These are phyloP conservation scores for Psix sp. DNA, from an alignment of 1,140 invertebrate species.

Conservation along the genomic window DNA sequence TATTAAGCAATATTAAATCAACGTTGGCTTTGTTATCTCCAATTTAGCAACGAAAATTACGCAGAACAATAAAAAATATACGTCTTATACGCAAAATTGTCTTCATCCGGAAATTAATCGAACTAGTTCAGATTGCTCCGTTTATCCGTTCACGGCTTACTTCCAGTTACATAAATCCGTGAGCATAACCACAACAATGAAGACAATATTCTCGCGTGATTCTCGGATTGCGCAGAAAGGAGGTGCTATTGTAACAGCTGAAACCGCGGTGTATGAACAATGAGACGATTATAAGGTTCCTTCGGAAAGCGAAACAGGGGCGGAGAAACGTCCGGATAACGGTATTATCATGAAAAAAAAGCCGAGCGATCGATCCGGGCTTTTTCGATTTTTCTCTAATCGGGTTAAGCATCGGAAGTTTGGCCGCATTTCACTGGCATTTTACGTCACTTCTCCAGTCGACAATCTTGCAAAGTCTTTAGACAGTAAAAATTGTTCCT, in stretches of 20 bases:
- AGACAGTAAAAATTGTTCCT: conserved; percentile 52
- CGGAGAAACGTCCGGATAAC: background rate
- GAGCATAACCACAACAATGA: conserved; percentile 30
- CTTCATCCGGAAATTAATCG: conserved; percentile 32
- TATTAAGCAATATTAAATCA: too few species aligned
- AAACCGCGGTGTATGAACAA: conserved; percentile 28
- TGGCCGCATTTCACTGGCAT: conserved; percentile 21
- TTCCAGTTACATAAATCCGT: conserved; percentile 44
- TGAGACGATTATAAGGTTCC: conserved; percentile 16
- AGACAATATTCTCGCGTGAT: conserved; percentile 34
- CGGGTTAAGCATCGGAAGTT: conserved; percentile 33
- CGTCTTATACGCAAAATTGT: too few species aligned
- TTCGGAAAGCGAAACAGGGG: conserved; percentile 1
- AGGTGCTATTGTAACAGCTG: conserved; percentile 24
- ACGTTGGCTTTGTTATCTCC: too few species aligned
- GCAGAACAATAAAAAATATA: too few species aligned
- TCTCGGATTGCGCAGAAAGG: conserved; percentile 32
- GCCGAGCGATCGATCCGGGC: conserved; percentile 10
- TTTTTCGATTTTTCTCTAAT: too few species aligned
- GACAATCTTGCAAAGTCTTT: conserved; percentile 31
- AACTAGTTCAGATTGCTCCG: conserved; percentile 14
- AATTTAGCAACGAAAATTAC: too few species aligned
- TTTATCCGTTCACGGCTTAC: conserved; percentile 35
- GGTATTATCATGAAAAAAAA: conserved; percentile 1
- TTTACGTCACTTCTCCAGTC: conserved; percentile 25